phyloP scores from a whole-genome alignment of 2,888 invertebrate genomes.

The Pristionchus japonicus region DNA sequence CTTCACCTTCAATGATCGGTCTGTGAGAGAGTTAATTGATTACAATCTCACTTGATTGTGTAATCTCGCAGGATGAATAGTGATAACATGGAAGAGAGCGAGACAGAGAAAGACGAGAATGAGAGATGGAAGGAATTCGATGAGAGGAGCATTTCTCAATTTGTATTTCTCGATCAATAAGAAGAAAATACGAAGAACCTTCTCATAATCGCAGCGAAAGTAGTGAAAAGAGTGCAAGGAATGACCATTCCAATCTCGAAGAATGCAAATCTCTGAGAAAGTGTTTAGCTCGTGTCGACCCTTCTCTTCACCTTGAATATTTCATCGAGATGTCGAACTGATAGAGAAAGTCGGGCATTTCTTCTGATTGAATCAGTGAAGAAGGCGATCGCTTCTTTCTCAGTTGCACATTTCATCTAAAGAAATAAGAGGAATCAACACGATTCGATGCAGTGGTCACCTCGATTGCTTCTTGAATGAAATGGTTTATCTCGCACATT shows the following conservation, averaged over 20 bases:
- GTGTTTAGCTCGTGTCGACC: not conserved
- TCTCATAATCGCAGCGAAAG: not conserved
- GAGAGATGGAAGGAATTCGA: not conserved
- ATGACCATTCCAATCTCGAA: conserved; percentile 15
- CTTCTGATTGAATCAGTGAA: not conserved
- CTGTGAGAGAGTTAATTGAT: not conserved
- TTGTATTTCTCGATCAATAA: not conserved
- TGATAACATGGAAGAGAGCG: not conserved
- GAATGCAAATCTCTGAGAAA: conserved; percentile 11
- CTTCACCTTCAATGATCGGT: not conserved
- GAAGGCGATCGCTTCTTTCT: not conserved
- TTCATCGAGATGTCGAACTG: conserved; percentile 15
- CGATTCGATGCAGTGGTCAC: not conserved
- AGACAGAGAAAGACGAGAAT: not conserved
- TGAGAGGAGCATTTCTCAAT: not conserved
- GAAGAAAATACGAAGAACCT: not conserved
- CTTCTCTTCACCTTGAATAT: conserved; percentile 7
- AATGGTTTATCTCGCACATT: not conserved
- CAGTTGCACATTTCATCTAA: not conserved
- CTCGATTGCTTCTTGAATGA: conserved; percentile 6
- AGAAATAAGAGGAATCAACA: too few species aligned
- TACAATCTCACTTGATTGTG: not conserved
- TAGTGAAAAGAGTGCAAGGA: not conserved
- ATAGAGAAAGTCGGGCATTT: not conserved
- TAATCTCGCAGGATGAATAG: not conserved